Conservation (phyloP, 2,797 vertebrate species). For the Channallabes apus region DNA sequence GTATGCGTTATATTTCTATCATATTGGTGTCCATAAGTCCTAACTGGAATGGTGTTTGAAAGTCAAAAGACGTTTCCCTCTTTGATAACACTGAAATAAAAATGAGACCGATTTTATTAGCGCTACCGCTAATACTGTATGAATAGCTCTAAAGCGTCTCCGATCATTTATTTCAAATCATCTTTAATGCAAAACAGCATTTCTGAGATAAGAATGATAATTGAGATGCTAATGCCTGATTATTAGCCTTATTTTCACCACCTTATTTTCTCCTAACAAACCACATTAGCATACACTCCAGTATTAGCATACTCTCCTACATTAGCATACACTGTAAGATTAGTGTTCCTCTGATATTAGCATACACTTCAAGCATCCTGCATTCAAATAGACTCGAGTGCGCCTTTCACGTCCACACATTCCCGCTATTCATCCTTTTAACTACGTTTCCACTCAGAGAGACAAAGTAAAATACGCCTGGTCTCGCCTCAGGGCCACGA, state of each 20-base stretch:
- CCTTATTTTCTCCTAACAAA: constrained; percentile 16
- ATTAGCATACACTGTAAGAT: background rate
- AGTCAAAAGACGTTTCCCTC: background rate
- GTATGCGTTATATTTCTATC: background rate
- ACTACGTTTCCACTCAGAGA: constrained; percentile 2
- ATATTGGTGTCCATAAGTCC: background rate
- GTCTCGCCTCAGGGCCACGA: constrained; percentile 27
- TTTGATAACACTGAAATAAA: background rate
- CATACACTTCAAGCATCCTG: constrained; percentile 36
- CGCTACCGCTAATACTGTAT: background rate
- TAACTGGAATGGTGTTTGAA: background rate
- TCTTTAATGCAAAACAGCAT: background rate
- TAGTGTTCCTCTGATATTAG: background rate
- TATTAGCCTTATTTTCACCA: constrained; percentile 35
- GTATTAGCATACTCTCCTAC: background rate
- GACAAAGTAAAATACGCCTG: constrained; percentile 9
- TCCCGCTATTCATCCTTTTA: constrained; percentile 34
- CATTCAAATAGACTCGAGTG: constrained; percentile 32
- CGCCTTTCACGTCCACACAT: constrained; percentile 27
- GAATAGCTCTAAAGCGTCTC: background rate
- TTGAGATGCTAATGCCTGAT: constrained; percentile 28
- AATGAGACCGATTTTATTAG: background rate
- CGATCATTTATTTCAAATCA: background rate
- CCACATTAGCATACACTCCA: constrained; percentile 15
- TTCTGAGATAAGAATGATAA: background rate